phyloP scores from a whole-genome alignment of 2,888 invertebrate species.

The Malacosoma neustria region DNA sequence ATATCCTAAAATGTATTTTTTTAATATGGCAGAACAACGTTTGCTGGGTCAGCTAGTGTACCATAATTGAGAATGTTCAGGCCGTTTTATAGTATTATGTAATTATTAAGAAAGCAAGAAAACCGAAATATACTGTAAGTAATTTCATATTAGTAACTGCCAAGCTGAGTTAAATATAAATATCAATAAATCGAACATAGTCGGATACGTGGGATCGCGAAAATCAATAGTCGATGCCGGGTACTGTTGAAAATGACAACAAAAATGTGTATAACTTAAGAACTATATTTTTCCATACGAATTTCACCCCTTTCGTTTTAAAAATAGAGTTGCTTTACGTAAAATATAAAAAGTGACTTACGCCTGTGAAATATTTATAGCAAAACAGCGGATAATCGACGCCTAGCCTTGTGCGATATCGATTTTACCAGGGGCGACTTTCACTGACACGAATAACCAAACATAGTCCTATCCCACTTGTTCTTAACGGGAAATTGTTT shows the following conservation, averaged over 20 bases:
- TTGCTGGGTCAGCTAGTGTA: no score
- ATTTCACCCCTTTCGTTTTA: background rate
- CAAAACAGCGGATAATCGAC: constrained; percentile 66
- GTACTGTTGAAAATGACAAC: constrained; percentile 25
- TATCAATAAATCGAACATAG: constrained; percentile 59
- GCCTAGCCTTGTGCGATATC: constrained; percentile 75
- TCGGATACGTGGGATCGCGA: constrained; percentile 37
- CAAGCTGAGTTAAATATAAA: constrained; percentile 3
- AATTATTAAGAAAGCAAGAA: no score
- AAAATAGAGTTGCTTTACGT: constrained; percentile 11
- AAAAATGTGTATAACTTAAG: background rate
- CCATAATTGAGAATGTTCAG: no score
- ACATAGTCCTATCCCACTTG: constrained; percentile 26
- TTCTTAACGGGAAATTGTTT: constrained; percentile 9
- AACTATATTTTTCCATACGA: background rate
- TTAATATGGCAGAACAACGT: no score
- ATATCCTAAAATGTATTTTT: no score
- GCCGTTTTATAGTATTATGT: no score
- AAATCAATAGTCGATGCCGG: constrained; percentile 64
- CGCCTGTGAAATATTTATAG: constrained; percentile 17
- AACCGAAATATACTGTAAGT: no score
- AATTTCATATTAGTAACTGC: no score
- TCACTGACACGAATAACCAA: constrained; percentile 27
- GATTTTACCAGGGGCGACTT: constrained; percentile 63
- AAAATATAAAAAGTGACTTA: constrained; percentile 4